These are phyloP conservation scores for Anastrepha ludens DNA, from an alignment of 1,140 invertebrate genomes.

Conservation along the genomic window DNA sequence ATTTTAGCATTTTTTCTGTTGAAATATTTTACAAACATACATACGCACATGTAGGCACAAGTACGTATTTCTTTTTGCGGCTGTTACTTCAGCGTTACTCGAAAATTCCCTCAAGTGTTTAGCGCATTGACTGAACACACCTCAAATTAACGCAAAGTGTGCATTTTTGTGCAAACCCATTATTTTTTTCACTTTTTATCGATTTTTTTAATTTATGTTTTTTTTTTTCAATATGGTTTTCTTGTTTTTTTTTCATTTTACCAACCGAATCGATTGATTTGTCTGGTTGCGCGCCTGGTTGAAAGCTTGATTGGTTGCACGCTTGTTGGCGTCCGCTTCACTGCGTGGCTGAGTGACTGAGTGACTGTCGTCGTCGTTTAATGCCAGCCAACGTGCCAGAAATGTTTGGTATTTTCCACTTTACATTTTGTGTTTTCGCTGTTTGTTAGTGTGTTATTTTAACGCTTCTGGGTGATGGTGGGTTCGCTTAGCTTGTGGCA, in stretches of 20 bases:
- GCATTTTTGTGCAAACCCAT: slow-evolving; percentile 4
- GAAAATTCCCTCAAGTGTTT: neutral
- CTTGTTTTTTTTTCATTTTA: neutral
- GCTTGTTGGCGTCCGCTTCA: slow-evolving; percentile 34
- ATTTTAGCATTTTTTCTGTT: neutral
- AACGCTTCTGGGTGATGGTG: slow-evolving; percentile 45
- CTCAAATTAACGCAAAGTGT: slow-evolving; percentile 48
- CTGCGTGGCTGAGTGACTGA: neutral
- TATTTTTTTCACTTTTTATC: neutral
- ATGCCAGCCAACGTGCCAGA: neutral
- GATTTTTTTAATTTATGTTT: neutral
- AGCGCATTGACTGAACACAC: slow-evolving; percentile 9
- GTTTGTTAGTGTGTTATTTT: slow-evolving; percentile 33
- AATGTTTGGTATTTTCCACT: slow-evolving; percentile 31
- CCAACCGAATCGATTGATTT: slow-evolving; percentile 38
- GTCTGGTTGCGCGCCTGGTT: slow-evolving; percentile 10
- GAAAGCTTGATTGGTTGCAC: slow-evolving; percentile 38
- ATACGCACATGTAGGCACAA: neutral
- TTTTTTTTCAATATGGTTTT: neutral
- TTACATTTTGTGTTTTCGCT: neutral
- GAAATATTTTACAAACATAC: neutral
- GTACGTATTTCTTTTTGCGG: neutral
- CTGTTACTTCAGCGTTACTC: neutral
- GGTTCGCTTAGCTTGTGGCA: slow-evolving; percentile 24
- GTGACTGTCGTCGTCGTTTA: slow-evolving; percentile 31